Conservation (phyloP, 2,113 vertebrate species). For the Dicentrarchus labrax region DNA sequence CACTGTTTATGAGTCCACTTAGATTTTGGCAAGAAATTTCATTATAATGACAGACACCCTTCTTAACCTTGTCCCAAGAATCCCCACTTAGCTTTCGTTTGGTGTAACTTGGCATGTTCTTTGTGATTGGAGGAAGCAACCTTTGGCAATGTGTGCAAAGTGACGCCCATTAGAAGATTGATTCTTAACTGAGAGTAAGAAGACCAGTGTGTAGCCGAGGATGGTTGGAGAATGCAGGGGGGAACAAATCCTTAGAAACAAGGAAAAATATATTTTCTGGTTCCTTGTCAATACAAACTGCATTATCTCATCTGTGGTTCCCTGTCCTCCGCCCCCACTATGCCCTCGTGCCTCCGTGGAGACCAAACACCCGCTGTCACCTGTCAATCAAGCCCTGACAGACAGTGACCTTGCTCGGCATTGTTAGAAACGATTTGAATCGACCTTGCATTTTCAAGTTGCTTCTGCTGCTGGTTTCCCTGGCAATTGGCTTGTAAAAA, state of each 20-base stretch:
- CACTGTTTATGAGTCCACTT: constrained; percentile 44
- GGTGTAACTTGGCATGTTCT: constrained; percentile 67
- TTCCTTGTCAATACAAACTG: constrained; percentile 74
- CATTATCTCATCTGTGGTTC: constrained; percentile 66
- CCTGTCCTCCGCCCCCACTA: constrained; percentile 19
- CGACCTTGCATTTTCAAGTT: constrained; percentile 75
- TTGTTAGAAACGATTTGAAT: constrained; percentile 74
- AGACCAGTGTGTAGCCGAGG: constrained; percentile 34
- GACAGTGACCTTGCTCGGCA: constrained; percentile 77
- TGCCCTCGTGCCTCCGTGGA: constrained; percentile 21
- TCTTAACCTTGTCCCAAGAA: constrained; percentile 66
- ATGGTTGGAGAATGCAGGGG: not conserved
- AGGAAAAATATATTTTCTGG: constrained; percentile 56
- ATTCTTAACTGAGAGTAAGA: constrained; percentile 56
- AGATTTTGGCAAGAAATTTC: constrained; percentile 44
- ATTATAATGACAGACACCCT: constrained; percentile 66
- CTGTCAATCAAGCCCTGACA: constrained; percentile 80
- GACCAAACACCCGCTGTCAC: constrained; percentile 76
- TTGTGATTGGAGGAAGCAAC: constrained; percentile 59
- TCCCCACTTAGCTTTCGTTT: constrained; percentile 67
- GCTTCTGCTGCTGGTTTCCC: constrained; percentile 65
- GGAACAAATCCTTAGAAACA: constrained; percentile 38
- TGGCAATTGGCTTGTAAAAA: constrained; percentile 63
- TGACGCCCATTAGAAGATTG: constrained; percentile 75
- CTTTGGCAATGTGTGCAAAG: constrained; percentile 62